Evolutionary conservation across 2,113 vertebrate species (phyloP), one percentile per base, ranked within the genome.

Genomic region (Pygathrix nemaeus): DNA sequence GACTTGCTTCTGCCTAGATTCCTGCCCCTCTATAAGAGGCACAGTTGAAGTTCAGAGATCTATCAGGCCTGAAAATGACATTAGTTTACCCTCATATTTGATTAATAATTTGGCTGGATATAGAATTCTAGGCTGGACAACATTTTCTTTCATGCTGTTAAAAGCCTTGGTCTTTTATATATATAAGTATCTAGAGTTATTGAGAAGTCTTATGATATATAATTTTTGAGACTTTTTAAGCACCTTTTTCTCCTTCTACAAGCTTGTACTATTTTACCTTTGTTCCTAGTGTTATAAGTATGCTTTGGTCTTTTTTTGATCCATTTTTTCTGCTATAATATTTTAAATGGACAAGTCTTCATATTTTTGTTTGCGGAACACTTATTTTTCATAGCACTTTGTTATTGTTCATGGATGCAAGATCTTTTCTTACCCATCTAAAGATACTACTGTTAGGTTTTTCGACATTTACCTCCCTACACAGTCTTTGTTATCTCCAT

Each of bases 51-150:
- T 75, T 96, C 78, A 45, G 45, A 80, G 50, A 85, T 17, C 6
- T 88, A 68, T 66, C 23, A 35, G 48, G 27, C 80, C 45, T 88
- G 32, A 93, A 96, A 90, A 72, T 66, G 30, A 48, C 14, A 66
- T 73, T 43, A 80, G 6, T 72, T 61, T 64, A 52, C 45, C 3
- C 27, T 96, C 8, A 68, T 8, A 50, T 18, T 68, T 94, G 20
- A 68, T 68, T 66, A 78, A 61, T 87, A 86, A 92, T 75, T 94
- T 75, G 66, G 8, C 23, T 81, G 5, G 64, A 55, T 75, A 20
- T 52, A 68, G 17, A 96, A 52, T 89, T 89, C 25, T 68, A 57
- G 32, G 3, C 64, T 80, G 61, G 17, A 79, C 4, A 88, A 59
- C 10, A 52, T 59, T 94, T 97, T 76, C 40, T 45, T 9, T 55